Evolutionary conservation across 1,140 invertebrate genomes (phyloP).

Genomic region (Pollicipes pollicipes): DNA sequence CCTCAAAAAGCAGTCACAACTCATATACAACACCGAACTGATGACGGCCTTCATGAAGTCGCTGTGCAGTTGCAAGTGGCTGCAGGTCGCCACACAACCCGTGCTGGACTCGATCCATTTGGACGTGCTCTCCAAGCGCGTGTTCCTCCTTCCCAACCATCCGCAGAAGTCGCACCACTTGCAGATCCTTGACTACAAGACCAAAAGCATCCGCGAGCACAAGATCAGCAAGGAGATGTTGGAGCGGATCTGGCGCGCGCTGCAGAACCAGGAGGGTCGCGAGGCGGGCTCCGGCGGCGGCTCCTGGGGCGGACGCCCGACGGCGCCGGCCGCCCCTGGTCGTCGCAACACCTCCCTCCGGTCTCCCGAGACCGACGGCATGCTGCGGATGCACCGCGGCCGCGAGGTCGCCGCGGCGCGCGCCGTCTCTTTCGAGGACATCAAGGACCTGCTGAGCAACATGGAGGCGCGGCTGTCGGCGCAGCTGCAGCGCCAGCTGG

Average conservation of each 20-base stretch:
- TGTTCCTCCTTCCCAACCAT: constrained; percentile 15
- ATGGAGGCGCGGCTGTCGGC: constrained; percentile 1
- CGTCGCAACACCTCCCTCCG: neutral
- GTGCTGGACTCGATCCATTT: neutral
- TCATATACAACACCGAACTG: constrained; percentile 26
- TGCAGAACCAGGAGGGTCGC: neutral
- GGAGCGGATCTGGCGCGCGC: neutral
- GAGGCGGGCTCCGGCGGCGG: neutral
- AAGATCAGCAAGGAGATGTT: constrained; percentile 2
- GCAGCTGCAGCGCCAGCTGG: neutral
- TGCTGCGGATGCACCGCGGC: neutral
- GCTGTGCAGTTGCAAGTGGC: constrained; percentile 12
- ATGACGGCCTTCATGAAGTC: constrained; percentile 13
- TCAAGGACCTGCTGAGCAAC: constrained; percentile 2
- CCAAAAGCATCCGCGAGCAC: neutral
- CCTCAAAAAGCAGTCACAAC: constrained; percentile 28
- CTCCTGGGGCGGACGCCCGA: neutral
- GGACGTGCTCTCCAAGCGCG: constrained; percentile 7
- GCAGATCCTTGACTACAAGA: constrained; percentile 6
- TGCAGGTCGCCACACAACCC: neutral
- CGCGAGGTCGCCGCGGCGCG: neutral
- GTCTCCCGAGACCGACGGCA: neutral
- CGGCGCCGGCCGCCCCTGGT: too few species aligned
- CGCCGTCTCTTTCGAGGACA: neutral
- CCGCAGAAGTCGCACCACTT: constrained; percentile 12